Evolutionary conservation across 1,140 invertebrate genomes (phyloP).

Genomic region (Drosophila sechellia): DNA sequence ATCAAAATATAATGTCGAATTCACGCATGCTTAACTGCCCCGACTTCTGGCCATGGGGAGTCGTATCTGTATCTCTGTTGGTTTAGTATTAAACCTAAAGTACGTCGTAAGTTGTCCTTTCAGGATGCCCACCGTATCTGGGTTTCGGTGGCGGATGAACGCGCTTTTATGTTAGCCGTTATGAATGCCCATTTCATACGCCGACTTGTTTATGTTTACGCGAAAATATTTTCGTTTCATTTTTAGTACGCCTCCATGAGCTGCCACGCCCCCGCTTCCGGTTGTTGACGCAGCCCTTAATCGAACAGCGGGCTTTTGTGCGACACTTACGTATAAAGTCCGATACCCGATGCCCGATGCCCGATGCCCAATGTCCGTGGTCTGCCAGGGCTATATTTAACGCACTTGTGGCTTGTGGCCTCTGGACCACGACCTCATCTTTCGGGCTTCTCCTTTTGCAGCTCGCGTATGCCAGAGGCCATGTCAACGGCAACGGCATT

Average conservation of each 20-base stretch:
- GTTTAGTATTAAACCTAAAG: constrained; percentile 43
- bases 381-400: constrained; percentile 53
- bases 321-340: constrained; percentile 61
- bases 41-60: neutral
- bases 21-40: constrained; percentile 28
- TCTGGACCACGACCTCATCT: constrained; percentile 4
- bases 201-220: constrained; percentile 65
- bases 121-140: neutral
- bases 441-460: neutral
- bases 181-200: constrained; percentile 58
- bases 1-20: constrained; percentile 50
- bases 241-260: constrained; percentile 51
- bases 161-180: constrained; percentile 47
- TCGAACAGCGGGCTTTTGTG: constrained; percentile 63
- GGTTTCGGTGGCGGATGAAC: constrained; percentile 3
- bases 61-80: constrained; percentile 20
- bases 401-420: constrained; percentile 35
- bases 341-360: neutral
- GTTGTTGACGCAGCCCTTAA: constrained; percentile 74
- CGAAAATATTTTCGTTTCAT: constrained; percentile 75
- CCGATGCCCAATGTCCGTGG: neutral
- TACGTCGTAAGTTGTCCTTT: constrained; percentile 33
- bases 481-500: constrained; percentile 67
- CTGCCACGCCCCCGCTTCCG: constrained; percentile 1
- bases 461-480: constrained; percentile 28